Percentiles rank a stretch among this genome's conserved stretches.
Evolutionary conservation across 2,797 vertebrate genomes (phyloP).

Genomic region (Esox lucius): DNA sequence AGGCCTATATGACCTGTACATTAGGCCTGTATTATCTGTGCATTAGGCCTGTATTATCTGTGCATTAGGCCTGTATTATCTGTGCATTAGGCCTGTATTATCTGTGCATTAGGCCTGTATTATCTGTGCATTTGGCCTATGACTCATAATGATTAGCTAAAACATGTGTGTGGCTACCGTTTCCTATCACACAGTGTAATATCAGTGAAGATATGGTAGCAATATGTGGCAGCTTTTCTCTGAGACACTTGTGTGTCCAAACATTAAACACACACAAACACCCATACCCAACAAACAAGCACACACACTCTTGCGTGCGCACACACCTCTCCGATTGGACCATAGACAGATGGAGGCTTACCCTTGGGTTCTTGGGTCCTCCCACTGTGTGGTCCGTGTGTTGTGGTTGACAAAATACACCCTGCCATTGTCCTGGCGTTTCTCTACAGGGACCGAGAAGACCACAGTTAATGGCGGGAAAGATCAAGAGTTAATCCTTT

Average conservation of each 20-base stretch:
- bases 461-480: not conserved
- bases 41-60: not conserved
- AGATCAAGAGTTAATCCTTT: not conserved
- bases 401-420: slow-evolving; percentile 99
- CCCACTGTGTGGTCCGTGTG: slow-evolving; percentile 96
- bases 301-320: not conserved
- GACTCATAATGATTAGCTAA: not conserved
- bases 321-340: slow-evolving; percentile 1
- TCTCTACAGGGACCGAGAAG: slow-evolving; percentile 74
- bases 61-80: no score
- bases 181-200: not conserved
- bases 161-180: not conserved
- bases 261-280: slow-evolving; percentile 2
- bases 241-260: slow-evolving; percentile 1
- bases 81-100: no score
- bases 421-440: slow-evolving; percentile 96
- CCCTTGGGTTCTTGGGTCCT: slow-evolving; percentile 96
- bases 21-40: no score
- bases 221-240: not conserved
- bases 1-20: no score
- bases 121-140: not conserved
- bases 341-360: slow-evolving; percentile 63
- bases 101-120: no score
- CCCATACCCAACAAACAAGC: not conserved
- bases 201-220: not conserved